Conservation (phyloP, 2,888 invertebrate genomes). For the Cetonia aurata region DNA sequence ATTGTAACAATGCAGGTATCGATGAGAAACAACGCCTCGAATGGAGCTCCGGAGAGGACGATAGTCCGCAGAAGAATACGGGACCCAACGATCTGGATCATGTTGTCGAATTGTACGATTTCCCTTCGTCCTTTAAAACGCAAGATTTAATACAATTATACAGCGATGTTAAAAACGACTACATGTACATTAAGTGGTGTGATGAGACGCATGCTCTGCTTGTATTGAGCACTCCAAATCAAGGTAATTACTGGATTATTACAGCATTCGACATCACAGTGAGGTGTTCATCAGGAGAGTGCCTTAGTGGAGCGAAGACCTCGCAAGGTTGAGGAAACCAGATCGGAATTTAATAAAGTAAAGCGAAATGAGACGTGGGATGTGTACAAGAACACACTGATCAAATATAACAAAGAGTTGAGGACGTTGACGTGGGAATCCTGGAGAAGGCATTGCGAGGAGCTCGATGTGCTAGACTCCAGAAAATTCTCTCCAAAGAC, state of each 20-base stretch:
- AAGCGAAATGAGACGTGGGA: no score
- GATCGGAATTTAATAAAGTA: no score
- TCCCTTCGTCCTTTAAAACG: constrained; percentile 63
- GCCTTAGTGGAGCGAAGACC: no score
- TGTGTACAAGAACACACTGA: no score
- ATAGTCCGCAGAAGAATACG: constrained; percentile 17
- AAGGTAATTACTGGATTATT: constrained; percentile 57
- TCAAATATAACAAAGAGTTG: no score
- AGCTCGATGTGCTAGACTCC: no score
- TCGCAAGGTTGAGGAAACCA: no score
- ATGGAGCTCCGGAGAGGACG: constrained; percentile 8
- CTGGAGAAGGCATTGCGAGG: no score
- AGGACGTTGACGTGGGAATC: no score
- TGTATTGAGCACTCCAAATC: constrained; percentile 62
- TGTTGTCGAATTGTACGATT: constrained; percentile 64
- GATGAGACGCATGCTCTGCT: constrained; percentile 65
- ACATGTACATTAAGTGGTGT: constrained; percentile 65
- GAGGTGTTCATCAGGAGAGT: no score
- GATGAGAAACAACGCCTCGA: constrained; percentile 26
- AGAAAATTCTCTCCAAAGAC: no score
- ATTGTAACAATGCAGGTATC: constrained; percentile 34
- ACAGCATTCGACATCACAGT: neutral
- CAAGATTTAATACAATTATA: constrained; percentile 64
- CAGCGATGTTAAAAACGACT: constrained; percentile 61
- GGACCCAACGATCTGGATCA: constrained; percentile 61